phyloP scores from a whole-genome alignment of 2,113 vertebrate species.

The Heliornis fulica region DNA sequence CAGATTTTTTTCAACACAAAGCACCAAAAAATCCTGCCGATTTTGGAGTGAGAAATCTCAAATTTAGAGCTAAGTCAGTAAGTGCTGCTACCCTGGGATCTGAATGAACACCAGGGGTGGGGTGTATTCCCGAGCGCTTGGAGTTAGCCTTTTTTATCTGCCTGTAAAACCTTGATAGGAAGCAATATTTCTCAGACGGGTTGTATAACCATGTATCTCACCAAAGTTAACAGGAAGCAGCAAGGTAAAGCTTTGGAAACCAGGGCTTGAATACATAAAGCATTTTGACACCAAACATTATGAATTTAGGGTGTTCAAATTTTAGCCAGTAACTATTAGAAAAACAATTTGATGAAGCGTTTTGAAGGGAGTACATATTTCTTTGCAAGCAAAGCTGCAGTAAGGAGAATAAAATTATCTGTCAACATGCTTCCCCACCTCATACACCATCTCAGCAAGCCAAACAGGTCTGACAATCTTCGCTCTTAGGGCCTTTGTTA shows the following conservation, averaged over 20 bases:
- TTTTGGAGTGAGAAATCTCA: not conserved
- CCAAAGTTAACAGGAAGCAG: not conserved
- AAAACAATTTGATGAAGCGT: not conserved
- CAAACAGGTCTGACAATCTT: not conserved
- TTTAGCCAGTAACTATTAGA: not conserved
- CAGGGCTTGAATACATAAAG: not conserved
- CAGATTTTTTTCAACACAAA: not conserved
- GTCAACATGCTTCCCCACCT: not conserved
- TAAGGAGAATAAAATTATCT: not conserved
- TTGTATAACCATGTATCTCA: not conserved
- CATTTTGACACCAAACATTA: not conserved
- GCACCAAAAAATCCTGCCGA: not conserved
- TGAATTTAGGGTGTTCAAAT: not conserved
- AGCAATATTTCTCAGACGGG: not conserved
- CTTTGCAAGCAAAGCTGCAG: not conserved
- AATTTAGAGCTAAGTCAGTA: not conserved
- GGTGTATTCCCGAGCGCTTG: not conserved
- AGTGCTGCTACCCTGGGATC: not conserved
- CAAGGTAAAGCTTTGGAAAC: not conserved
- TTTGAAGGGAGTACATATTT: not conserved
- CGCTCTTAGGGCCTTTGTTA: not conserved
- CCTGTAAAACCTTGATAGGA: not conserved
- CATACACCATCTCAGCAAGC: not conserved
- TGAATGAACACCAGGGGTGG: not conserved
- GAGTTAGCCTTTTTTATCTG: not conserved